Evolutionary conservation across 2,797 vertebrate genomes (phyloP), one percentile per base, ranked within the genome.

Genomic region (Sphaeramia orbicularis): DNA sequence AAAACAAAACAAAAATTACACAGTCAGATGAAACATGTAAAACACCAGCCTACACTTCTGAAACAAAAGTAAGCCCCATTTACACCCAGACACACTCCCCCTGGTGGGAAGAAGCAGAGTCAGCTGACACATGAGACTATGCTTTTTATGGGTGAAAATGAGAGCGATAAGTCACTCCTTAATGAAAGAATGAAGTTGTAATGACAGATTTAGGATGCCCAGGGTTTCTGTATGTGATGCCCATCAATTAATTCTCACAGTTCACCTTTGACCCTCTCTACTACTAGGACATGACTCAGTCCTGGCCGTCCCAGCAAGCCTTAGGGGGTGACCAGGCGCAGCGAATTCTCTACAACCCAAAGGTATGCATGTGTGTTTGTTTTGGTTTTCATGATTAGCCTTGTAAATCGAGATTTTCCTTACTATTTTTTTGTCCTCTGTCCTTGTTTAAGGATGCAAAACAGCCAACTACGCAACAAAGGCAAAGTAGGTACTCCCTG

Each of bases 201-300:
- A 21, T 24, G 32, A 55, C 32, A 62, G 52, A 42, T 80, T 65
- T 71, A 78, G 32, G 40, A 58, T 24, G 43, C 7, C 32, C 41
- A 15, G 1, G 4, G 10, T 58, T 51, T 73, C 36, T 67, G 57
- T 32, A 32, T 65, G 71, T 69, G 52, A 67, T 37, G 21, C 38
- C 65, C 49, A 68, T 74, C 65, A 58, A 52, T 85, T 71, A 85
- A 55, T 30, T 81, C 41, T 68, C 37, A 48, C 49, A 55, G 16
- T 64, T 92, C 38, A 88, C 65, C 84, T 90, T 73, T 91, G 68
- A 89, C 71, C 58, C 47, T 15, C 43, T 12, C 4, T 86, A 73
- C 76, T 56, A n/a, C n/a, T 91, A 98, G 97, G 96, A 97, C 91
- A 98, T 98, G 96, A 98, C 96, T 89, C 95, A 96, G 91, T 95